Conservation (phyloP, 1,140 invertebrate species). For the Papilio xuthus region DNA sequence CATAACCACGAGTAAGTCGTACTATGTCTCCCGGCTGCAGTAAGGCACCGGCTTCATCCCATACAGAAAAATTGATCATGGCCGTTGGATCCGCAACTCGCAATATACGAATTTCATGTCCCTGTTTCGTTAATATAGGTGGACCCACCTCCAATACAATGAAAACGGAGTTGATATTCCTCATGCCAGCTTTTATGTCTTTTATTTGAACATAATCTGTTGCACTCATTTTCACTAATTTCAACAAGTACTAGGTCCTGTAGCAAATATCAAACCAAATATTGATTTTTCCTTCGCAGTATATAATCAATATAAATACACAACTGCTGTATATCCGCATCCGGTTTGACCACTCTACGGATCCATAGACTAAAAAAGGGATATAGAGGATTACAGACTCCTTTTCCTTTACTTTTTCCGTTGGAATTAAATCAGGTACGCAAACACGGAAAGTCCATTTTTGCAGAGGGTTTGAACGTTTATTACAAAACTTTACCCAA, state of each 20-base stretch:
- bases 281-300: slow-evolving; percentile 17
- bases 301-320: not conserved
- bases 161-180: slow-evolving; percentile 95
- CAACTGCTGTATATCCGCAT: slow-evolving; percentile 4
- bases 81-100: slow-evolving; percentile 96
- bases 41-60: slow-evolving; percentile 96
- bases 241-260: not conserved
- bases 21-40: slow-evolving; percentile 96
- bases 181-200: slow-evolving; percentile 93
- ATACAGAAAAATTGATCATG: slow-evolving; percentile 96
- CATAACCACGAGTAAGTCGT: slow-evolving; percentile 93
- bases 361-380: not conserved
- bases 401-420: too few species aligned
- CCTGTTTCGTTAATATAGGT: slow-evolving; percentile 97
- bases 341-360: not conserved
- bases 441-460: too few species aligned
- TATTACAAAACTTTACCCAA: too few species aligned
- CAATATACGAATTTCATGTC: slow-evolving; percentile 95
- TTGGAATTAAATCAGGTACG: too few species aligned
- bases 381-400: not conserved
- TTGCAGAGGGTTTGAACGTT: too few species aligned
- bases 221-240: slow-evolving; percentile 52
- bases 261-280: not conserved
- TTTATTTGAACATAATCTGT: slow-evolving; percentile 86
- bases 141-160: slow-evolving; percentile 96